These are phyloP conservation scores for Ganaspis sp. DNA, from an alignment of 1,140 invertebrate genomes.

Conservation along the genomic window DNA sequence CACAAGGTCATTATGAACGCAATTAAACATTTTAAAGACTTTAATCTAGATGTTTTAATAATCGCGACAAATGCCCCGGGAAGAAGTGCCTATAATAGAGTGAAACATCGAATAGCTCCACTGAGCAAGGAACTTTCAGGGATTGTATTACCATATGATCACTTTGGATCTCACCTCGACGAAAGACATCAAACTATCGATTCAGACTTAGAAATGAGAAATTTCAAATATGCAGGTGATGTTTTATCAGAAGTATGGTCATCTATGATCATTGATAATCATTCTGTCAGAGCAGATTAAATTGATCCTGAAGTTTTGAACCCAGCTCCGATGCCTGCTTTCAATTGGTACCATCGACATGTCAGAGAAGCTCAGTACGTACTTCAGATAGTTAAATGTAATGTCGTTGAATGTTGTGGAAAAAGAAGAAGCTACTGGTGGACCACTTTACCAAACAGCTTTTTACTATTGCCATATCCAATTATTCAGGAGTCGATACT, in stretches of 20 bases:
- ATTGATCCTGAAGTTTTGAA: background rate
- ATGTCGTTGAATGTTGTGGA: conserved; percentile 16
- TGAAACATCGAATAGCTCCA: conserved; percentile 57
- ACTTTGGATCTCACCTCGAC: conserved; percentile 65
- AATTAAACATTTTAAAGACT: conserved; percentile 61
- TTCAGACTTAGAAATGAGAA: background rate
- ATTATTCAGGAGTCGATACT: background rate
- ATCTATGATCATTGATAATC: conserved; percentile 1
- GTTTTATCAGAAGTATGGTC: conserved; percentile 1
- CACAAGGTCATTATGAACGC: conserved; percentile 61
- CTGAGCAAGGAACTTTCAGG: conserved; percentile 60
- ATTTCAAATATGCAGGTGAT: background rate
- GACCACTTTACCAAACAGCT: conserved; percentile 1
- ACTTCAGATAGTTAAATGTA: conserved; percentile 30
- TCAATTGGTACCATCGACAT: background rate
- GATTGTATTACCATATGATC: conserved; percentile 67
- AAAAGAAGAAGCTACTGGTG: conserved; percentile 24
- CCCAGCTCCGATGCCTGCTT: background rate
- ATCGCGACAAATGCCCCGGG: conserved; percentile 25
- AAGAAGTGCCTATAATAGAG: conserved; percentile 54
- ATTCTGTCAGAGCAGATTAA: background rate
- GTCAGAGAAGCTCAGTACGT: conserved; percentile 24
- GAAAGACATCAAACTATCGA: conserved; percentile 56
- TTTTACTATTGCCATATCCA: conserved; percentile 12
- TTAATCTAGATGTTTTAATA: conserved; percentile 54